Base-by-base conservation (phyloP, 2,888 invertebrate species). In the Epirrita christyi region DNA sequence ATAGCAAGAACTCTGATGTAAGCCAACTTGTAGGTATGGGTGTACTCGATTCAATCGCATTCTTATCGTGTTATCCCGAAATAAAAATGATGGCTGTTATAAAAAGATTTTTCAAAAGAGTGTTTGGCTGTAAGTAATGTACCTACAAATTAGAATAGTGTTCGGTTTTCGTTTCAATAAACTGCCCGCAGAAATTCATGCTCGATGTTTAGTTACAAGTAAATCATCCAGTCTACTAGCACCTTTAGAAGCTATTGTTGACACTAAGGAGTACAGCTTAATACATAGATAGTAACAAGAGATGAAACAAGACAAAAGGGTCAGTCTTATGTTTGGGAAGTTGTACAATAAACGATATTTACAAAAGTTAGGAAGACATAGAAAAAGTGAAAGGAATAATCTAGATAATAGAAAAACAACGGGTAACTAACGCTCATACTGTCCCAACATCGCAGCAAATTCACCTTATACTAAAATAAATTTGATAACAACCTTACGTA, bases 291-390 rank as follows among this genome's bases (percentile, higher is more conserved):
- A 83, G 76, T 80, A 82, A 86, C 76, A 87, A 88, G 83, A 82
- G 86, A 87, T 76, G 80, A 89, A 92, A 88, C 78, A 88, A 91
- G 90, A 90, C 83, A 86, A 88, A 91, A 88, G 91, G 92, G 85
- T 92, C 92, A 92, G 92, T 92, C 92, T 92, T 92, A 91, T 92
- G 81, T 89, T 91, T 90, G 92, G 92, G 90, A 91, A 91, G 87
- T 85, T 88, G 87, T 90, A 89, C 83, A 88, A 87, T 85, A 88
- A 90, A 86, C 77, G 76, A 88, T 89, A 90, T 90, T 85, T 91
- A 91, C 90, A 91, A 89, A 88, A 91, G 88, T 84, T 72, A 76
- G 91, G 91, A 92, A 92, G 91, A 90, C 87, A 83, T 80, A 80
- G 76, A 78, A 81, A 85, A 82, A 75, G 78, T 75, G 78, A 89